phyloP scores from a whole-genome alignment of 2,113 vertebrate species.

The Chloropsis cyanopogon region DNA sequence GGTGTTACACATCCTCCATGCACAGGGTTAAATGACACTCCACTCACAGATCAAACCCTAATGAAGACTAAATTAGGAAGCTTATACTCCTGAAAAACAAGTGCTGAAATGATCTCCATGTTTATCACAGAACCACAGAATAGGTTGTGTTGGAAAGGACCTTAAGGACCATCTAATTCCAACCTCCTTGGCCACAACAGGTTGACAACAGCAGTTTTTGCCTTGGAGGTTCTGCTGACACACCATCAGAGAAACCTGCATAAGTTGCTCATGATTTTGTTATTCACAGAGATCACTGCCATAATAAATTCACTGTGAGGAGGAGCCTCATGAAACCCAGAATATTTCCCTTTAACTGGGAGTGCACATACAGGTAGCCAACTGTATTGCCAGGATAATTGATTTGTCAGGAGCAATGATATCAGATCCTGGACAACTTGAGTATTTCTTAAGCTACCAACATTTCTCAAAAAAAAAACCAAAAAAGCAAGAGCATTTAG shows the following conservation, averaged over 20 bases:
- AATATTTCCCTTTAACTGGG: neutral
- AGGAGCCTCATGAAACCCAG: neutral
- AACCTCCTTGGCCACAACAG: neutral
- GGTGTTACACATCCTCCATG: fast-evolving
- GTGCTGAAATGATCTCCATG: neutral
- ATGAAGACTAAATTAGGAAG: neutral
- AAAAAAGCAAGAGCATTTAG: neutral
- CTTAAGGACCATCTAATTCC: neutral
- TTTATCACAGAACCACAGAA: neutral
- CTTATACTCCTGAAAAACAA: neutral
- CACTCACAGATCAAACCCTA: neutral
- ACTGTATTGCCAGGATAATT: neutral
- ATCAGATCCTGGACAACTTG: neutral
- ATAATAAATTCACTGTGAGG: neutral
- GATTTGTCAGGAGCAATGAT: neutral
- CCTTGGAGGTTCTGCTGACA: neutral
- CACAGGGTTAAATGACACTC: neutral
- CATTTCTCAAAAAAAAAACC: neutral
- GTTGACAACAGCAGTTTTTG: neutral
- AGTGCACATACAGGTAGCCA: neutral
- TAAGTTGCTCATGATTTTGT: neutral
- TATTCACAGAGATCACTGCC: neutral
- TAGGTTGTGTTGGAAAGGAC: neutral
- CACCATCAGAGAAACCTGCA: neutral
- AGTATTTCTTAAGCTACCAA: neutral